A percentile compares a stretch with the other conserved stretches of the same genome.
These are phyloP conservation scores for Littorina saxatilis DNA, from an alignment of 1,140 invertebrate genomes.

Conservation along the genomic window DNA sequence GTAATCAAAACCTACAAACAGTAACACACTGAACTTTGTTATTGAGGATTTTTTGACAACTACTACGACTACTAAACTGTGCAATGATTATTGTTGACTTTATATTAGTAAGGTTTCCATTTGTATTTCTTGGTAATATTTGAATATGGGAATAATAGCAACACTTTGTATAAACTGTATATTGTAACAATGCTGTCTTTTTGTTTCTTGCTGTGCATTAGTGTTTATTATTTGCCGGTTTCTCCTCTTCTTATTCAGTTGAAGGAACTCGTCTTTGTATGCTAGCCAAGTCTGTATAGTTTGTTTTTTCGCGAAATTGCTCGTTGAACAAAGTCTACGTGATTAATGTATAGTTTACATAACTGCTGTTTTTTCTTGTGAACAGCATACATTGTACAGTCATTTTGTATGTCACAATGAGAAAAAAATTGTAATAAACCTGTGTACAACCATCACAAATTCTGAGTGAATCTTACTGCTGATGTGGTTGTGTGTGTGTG, in stretches of 20 bases:
- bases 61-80: conserved; percentile 30
- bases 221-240: not conserved
- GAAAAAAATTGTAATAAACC: too few species aligned
- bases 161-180: conserved; percentile 34
- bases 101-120: conserved; percentile 3
- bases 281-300: conserved; percentile 26
- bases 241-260: not conserved
- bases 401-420: too few species aligned
- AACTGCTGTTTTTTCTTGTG: conserved; percentile 1
- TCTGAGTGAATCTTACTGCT: too few species aligned
- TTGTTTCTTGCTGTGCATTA: conserved; percentile 9
- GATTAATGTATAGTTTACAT: too few species aligned
- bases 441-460: too few species aligned
- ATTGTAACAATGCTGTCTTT: conserved; percentile 15
- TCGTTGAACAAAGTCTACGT: conserved; percentile 28
- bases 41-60: not conserved
- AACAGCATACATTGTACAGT: too few species aligned
- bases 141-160: conserved; percentile 36
- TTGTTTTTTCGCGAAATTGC: conserved; percentile 18
- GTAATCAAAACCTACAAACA: conserved; percentile 19
- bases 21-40: not conserved
- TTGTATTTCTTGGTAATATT: conserved; percentile 33
- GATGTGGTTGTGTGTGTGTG: too few species aligned
- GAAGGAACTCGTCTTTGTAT: not conserved
- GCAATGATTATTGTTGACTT: conserved; percentile 29